Percentiles rank a stretch among this genome's conserved stretches.
Conservation (phyloP, 2,113 vertebrate genomes). For the Lampris incognitus region DNA sequence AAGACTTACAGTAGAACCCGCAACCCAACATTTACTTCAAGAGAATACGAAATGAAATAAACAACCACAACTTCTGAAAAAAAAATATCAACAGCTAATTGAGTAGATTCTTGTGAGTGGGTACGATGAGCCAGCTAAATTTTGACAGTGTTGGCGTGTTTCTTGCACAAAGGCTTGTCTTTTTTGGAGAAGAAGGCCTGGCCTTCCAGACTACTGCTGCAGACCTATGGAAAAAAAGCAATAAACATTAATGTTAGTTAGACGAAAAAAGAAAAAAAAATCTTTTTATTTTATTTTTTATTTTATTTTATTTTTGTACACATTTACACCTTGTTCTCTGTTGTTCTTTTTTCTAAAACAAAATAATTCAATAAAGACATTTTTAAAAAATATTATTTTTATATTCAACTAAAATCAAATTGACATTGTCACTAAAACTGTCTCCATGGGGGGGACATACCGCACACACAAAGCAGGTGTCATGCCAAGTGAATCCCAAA, state of each 20-base stretch:
- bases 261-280: not conserved
- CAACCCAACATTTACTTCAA: conserved; percentile 30
- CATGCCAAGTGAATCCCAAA: conserved; percentile 94
- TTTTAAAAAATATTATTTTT: not conserved
- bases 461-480: conserved; percentile 97
- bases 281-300: no score
- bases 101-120: conserved; percentile 24
- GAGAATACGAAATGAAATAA: conserved; percentile 15
- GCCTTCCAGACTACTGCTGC: conserved; percentile 91
- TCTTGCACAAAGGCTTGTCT: conserved; percentile 98
- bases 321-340: no score
- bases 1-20: conserved; percentile 31
- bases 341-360: no score
- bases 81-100: conserved; percentile 43
- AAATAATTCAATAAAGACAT: no score
- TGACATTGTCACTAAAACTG: not conserved
- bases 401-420: not conserved
- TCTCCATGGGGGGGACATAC: conserved; percentile 78
- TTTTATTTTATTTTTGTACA: no score
- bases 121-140: conserved; percentile 79
- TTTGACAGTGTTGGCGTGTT: conserved; percentile 93
- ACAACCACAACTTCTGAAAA: not conserved
- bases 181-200: conserved; percentile 98
- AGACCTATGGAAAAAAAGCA: conserved; percentile 81
- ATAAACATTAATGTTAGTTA: conserved; percentile 9